Evolutionary conservation across 2,888 invertebrate species (phyloP).

Genomic region (Euzophera pinguis): DNA sequence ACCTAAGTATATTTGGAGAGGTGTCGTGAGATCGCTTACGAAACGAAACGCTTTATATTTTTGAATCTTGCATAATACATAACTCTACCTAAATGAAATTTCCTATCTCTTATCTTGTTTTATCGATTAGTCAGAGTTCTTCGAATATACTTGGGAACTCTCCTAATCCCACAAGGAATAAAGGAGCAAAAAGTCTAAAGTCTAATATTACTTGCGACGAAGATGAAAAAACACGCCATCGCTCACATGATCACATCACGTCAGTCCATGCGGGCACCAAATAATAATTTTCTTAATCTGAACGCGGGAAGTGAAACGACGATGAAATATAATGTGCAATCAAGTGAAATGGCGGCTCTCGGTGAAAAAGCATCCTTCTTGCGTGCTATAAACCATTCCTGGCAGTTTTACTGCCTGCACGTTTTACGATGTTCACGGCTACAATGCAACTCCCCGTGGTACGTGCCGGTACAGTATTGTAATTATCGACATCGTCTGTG

Average conservation of each 20-base stretch:
- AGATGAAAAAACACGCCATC: not conserved
- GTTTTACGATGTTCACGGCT: conserved; percentile 26
- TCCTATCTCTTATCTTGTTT: too few relatives aligned
- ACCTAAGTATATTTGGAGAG: too few relatives aligned
- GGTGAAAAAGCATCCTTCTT: conserved; percentile 49
- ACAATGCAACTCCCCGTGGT: conserved; percentile 25
- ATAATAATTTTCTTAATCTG: conserved; percentile 23
- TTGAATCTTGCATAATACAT: too few relatives aligned
- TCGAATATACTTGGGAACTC: too few relatives aligned
- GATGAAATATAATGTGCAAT: conserved; percentile 63
- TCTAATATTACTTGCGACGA: too few relatives aligned
- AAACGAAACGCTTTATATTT: too few relatives aligned
- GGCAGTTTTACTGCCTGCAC: conserved; percentile 11
- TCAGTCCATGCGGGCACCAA: not conserved
- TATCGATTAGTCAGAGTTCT: too few relatives aligned
- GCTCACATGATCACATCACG: not conserved
- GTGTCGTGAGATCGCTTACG: too few relatives aligned
- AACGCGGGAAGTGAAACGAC: conserved; percentile 28
- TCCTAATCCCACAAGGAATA: too few relatives aligned
- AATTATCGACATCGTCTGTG: conserved; percentile 40
- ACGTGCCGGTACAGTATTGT: conserved; percentile 52
- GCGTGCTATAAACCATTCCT: conserved; percentile 53
- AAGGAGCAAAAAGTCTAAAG: too few relatives aligned
- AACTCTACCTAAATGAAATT: too few relatives aligned
- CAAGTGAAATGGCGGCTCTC: conserved; percentile 52